These are phyloP conservation scores for Microcebus ravelobensis DNA, from an alignment of 2,113 vertebrate genomes.

Conservation along the genomic window DNA sequence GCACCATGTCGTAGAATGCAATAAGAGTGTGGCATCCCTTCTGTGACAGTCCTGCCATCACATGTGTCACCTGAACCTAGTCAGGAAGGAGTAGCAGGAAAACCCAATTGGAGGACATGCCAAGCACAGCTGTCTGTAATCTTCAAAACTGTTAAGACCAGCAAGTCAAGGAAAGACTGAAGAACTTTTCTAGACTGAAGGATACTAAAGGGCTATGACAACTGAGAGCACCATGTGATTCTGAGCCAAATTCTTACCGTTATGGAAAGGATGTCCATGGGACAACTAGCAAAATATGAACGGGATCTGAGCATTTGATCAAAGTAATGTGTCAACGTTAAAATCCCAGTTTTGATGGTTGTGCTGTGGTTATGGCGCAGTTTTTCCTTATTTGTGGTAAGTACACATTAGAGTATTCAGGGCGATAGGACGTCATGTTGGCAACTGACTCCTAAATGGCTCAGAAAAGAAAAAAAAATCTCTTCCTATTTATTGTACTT, in stretches of 20 bases:
- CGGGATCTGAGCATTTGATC: neutral
- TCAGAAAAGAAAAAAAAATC: neutral
- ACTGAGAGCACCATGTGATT: neutral
- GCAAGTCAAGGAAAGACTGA: neutral
- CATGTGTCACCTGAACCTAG: neutral
- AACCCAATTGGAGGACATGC: neutral
- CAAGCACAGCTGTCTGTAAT: neutral
- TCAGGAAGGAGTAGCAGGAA: neutral
- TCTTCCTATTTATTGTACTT: neutral
- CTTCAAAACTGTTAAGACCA: neutral
- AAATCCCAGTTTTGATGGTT: neutral
- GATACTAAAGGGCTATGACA: neutral
- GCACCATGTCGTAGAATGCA: neutral
- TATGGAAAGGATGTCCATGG: neutral
- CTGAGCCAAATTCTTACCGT: neutral
- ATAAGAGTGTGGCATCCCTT: fast-evolving
- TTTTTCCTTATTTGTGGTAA: neutral
- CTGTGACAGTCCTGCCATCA: fast-evolving
- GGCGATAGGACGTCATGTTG: neutral
- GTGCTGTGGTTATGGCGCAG: neutral
- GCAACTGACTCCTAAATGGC: neutral
- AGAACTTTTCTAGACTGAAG: neutral
- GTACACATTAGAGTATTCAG: neutral
- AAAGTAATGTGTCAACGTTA: neutral
- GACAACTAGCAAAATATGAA: neutral